phyloP scores from a whole-genome alignment of 1,140 invertebrate genomes.

The Acyrthosiphon pisum region DNA sequence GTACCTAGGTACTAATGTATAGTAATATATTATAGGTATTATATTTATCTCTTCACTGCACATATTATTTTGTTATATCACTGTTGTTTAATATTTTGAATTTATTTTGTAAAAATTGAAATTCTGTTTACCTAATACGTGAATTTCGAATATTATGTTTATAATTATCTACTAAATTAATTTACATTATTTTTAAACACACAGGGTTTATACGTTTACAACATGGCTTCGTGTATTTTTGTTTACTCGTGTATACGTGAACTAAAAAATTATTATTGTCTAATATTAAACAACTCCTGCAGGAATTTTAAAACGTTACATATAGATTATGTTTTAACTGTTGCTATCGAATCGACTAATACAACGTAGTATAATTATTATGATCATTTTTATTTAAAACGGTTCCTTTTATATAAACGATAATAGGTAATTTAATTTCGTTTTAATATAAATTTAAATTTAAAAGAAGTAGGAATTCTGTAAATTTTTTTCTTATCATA shows the following conservation, averaged over 20 bases:
- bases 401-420: not conserved
- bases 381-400: not conserved
- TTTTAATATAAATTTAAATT: not conserved
- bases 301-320: not conserved
- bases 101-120: not conserved
- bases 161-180: not conserved
- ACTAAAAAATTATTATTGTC: not conserved
- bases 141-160: not conserved
- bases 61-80: not conserved
- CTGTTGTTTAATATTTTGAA: not conserved
- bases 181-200: not conserved
- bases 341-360: not conserved
- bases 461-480: not conserved
- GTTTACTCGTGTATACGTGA: not conserved
- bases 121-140: no score
- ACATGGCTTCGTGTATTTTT: not conserved
- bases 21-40: not conserved
- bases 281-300: not conserved
- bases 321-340: not conserved
- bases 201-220: not conserved
- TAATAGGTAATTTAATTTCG: not conserved
- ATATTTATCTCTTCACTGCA: not conserved
- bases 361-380: not conserved
- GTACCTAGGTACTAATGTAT: not conserved
- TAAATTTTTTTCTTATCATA: not conserved